Evolutionary conservation across 2,888 invertebrate genomes (phyloP), one percentile per base, ranked within the genome.

Genomic region (Choreutis nemorana): DNA sequence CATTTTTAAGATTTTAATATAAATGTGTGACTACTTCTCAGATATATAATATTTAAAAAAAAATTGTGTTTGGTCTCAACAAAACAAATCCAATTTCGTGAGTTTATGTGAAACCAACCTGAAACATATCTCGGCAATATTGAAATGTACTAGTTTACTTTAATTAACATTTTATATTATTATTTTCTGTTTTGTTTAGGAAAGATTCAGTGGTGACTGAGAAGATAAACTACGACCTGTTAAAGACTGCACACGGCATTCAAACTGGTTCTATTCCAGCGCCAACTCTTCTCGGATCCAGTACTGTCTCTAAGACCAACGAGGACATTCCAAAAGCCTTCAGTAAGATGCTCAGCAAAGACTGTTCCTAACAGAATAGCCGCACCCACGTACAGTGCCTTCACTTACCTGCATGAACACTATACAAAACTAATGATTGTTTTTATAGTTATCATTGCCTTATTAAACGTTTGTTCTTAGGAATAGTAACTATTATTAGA

Each of bases 151-250:
- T n/a, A n/a, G n/a, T n/a, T n/a, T n/a, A n/a, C n/a, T n/a, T n/a
- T n/a, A n/a, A n/a, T n/a, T n/a, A n/a, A n/a, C n/a, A n/a, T n/a
- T n/a, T n/a, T n/a, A n/a, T n/a, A n/a, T n/a, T n/a, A 11, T 24
- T 12, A 18, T 18, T 8, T 18, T 18, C 18, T 6, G 5, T 6
- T 12, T 12, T 37, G 59, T 57, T 9, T 75, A 90, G 91, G 51
- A 82, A 90, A 55, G 97, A 99, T 68, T 96, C 98, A 0, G 83
- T 90, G 23, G 90, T 99, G 7, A 83, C 86, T 1, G 94, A 97
- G 41, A 81, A 81, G 42, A 94, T 97, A 39, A 94, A 93, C 60
- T 98, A 95, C 59, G 97, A 98, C 66, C 73, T 97, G 29, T 65
- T 97, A 31, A 88, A 86, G 55, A 87, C 85, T 29, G 85, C 91